Evolutionary conservation across 2,113 vertebrate species (phyloP).

Genomic region (Ceyx cyanopectus): DNA sequence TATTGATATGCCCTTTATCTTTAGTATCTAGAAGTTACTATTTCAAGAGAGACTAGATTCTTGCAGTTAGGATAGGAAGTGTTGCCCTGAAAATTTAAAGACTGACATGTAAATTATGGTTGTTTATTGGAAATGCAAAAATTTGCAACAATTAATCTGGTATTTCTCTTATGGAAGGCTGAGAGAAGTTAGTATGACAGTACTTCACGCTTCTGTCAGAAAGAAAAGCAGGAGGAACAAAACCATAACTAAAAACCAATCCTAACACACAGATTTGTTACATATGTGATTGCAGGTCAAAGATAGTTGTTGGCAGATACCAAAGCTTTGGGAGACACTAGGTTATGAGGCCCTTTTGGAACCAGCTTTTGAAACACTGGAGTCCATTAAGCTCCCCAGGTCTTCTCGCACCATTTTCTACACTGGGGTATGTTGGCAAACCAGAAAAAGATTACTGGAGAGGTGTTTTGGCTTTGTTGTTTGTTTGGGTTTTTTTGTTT

Average conservation of each 20-base stretch:
- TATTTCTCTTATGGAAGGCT: neutral
- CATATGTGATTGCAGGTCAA: neutral
- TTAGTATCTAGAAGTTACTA: neutral
- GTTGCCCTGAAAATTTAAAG: neutral
- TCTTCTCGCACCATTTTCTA: neutral
- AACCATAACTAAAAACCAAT: neutral
- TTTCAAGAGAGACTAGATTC: neutral
- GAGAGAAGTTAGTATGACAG: neutral
- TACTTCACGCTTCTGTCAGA: neutral
- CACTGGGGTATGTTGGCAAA: neutral
- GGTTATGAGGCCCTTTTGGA: neutral
- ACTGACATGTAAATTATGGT: neutral
- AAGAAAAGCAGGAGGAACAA: constrained; percentile 1
- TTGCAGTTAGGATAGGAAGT: neutral
- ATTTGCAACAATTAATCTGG: neutral
- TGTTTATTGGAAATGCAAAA: neutral
- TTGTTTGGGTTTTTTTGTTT: neutral
- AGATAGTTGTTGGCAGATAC: neutral
- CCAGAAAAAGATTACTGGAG: neutral
- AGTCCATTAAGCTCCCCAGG: neutral
- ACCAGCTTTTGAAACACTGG: neutral
- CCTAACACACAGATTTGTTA: neutral
- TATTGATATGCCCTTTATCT: neutral
- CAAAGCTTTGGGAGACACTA: neutral
- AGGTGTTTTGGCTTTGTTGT: neutral